Base-by-base conservation (phyloP, 2,888 invertebrate genomes). In the Campoletis raptor region DNA sequence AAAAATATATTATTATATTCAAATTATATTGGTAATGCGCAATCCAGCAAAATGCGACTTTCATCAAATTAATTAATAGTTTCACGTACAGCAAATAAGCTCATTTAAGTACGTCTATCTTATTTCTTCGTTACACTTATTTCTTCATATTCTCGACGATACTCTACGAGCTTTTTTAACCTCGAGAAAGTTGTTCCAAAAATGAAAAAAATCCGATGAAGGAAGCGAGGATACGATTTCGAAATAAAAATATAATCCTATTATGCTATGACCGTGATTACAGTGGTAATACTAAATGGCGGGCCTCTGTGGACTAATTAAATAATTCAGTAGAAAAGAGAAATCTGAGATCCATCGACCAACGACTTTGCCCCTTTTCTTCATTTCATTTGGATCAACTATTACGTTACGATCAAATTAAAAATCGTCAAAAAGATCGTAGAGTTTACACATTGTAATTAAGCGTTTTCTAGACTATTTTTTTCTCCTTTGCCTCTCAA, bases 1-100 rank as follows among this genome's bases (percentile, higher is more conserved):
- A 89, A 83, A 90, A 91, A 92, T 92, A 91, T 92, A 92, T 90
- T 88, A 77, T 67, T 85, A 86, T 86, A 83, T 86, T 81, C 83
- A 86, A 86, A 81, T 81, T 36, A 73, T 81, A 86, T 81, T 45
- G 69, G 52, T 81, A 78, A 67, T 40, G 64, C 45, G 61, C 64
- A 66, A 66, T 66, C 36, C 37, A 37, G 4, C 36, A 66, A 57
- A 67, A 72, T 64, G 57, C 37, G 76, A 57, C 76, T 61, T 52
- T 86, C 61, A 73, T 77, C 73, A 81, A 83, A 83, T 77, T 83
- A 86, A 74, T 83, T 83, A 77, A 81, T 73, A 66, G n/a, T 24
- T 73, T 73, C 21, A 21, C 40, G 21, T n/a, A 37, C 72, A 18
- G 69, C 61, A 40, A 78, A 57, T 80, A 57, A 76, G 83, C 66